Percentiles rank a stretch among this genome's conserved stretches.
Evolutionary conservation across 2,113 vertebrate genomes (phyloP).

Genomic region (Henicopernis longicauda): DNA sequence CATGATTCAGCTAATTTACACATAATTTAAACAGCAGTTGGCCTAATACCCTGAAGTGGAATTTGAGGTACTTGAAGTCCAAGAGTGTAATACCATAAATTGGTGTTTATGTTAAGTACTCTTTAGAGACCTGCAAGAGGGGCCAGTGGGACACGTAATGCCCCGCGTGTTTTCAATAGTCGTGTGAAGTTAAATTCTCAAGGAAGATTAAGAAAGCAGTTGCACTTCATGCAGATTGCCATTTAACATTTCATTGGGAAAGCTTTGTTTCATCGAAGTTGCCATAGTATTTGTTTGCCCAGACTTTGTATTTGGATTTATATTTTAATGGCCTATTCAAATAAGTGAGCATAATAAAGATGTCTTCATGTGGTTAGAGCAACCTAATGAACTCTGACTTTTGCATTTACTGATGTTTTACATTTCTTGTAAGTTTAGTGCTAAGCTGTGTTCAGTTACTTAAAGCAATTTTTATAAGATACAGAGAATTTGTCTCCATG

Average conservation of each 20-base stretch:
- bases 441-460: background rate
- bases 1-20: background rate
- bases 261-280: background rate
- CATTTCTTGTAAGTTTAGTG: background rate
- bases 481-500: background rate
- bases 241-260: background rate
- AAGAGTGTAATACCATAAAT: background rate
- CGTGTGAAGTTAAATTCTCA: background rate
- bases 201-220: background rate
- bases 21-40: slow-evolving; percentile 37
- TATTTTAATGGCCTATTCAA: background rate
- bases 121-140: background rate
- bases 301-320: background rate
- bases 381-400: background rate
- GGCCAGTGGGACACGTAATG: background rate
- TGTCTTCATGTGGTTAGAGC: background rate
- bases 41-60: slow-evolving; percentile 24
- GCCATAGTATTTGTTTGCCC: background rate
- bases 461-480: background rate
- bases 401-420: background rate
- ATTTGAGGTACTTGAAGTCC: background rate
- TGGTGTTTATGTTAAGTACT: background rate
- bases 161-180: background rate
- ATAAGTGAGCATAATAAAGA: background rate
- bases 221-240: background rate